A percentile compares a stretch with the other conserved stretches of the same genome.
Conservation (phyloP, 2,888 invertebrate species). For the Agrypnus murinus region DNA sequence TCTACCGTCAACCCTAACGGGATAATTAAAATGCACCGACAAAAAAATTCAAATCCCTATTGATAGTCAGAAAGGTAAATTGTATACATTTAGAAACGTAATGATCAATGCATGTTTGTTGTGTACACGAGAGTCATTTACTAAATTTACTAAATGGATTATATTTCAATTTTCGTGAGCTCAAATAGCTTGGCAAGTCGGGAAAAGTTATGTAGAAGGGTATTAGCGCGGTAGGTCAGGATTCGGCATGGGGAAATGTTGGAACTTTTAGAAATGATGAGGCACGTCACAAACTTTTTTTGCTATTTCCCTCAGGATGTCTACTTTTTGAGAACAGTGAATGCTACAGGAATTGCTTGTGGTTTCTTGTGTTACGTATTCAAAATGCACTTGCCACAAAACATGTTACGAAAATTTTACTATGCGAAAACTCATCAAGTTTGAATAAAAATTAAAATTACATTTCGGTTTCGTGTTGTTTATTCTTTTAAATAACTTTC, state of each 20-base stretch:
- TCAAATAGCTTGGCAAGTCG: conserved; percentile 40
- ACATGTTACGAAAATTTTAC: too few relatives aligned
- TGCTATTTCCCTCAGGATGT: conserved; percentile 37
- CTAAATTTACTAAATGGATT: conserved; percentile 39
- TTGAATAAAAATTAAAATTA: too few relatives aligned
- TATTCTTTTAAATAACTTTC: background rate
- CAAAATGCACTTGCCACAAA: too few relatives aligned
- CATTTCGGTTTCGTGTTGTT: background rate
- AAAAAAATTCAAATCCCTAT: background rate
- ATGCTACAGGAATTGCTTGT: background rate
- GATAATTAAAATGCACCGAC: conserved; percentile 17
- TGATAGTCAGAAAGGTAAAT: too few relatives aligned
- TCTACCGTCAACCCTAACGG: background rate
- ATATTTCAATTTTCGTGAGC: conserved; percentile 44
- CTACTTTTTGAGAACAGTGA: conserved; percentile 19
- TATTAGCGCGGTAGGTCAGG: conserved; percentile 64
- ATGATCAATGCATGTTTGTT: conserved; percentile 14
- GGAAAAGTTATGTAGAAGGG: conserved; percentile 52
- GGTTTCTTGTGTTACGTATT: too few relatives aligned
- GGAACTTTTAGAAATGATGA: conserved; percentile 61
- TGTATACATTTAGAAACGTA: background rate
- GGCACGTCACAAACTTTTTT: conserved; percentile 45
- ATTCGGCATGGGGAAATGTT: conserved; percentile 51
- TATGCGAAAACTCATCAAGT: too few relatives aligned
- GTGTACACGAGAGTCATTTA: conserved; percentile 6